Evolutionary conservation across 1,140 invertebrate genomes (phyloP), one percentile per base, ranked within the genome.

Genomic region (Leptopilina clavipes): DNA sequence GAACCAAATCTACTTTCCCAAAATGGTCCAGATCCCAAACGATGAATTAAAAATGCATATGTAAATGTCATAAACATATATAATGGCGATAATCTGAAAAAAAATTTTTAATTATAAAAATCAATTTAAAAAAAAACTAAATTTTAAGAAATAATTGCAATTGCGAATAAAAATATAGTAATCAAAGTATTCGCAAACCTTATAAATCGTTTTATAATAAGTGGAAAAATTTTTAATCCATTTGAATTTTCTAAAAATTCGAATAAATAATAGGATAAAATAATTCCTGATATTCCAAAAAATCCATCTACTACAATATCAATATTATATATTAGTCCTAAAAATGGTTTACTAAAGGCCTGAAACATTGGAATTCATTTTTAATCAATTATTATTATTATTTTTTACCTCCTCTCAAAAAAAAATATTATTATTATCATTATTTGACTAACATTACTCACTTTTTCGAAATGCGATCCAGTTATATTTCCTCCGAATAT

Each of bases 11-110:
- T 82, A 10, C 40, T 78, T 44, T 83, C 70, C 89, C 88, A 90
- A 31, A 82, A 81, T 6, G 89, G 89, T 25, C 88, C 88, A 17
- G 83, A 80, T 11, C 88, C 86, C 44, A 88, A 19, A 40, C 84
- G 81, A 0, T 76, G 82, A 25, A 87, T 71, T 10, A 90, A 40
- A 0, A 87, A 86, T 0, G 84, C 85, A 44, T 86, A 81, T 18
- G 90, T 86, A 44, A 86, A 87, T 31, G 90, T 76, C 0, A 90
- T 70, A 17, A 89, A 11, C 18, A 83, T 79, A 59, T 90, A 90
- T 12, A 82, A 79, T 17, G 90, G 90, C 9, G 89, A 90, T 19
- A 91, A 81, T 72, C 90, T 90, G 37, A 43, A 76, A 77, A n/a
- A n/a, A n/a, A n/a, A n/a, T n/a, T n/a, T n/a, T n/a, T n/a, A n/a